Evolutionary conservation across 2,888 invertebrate genomes (phyloP).

Genomic region (Octonoba sinensis): DNA sequence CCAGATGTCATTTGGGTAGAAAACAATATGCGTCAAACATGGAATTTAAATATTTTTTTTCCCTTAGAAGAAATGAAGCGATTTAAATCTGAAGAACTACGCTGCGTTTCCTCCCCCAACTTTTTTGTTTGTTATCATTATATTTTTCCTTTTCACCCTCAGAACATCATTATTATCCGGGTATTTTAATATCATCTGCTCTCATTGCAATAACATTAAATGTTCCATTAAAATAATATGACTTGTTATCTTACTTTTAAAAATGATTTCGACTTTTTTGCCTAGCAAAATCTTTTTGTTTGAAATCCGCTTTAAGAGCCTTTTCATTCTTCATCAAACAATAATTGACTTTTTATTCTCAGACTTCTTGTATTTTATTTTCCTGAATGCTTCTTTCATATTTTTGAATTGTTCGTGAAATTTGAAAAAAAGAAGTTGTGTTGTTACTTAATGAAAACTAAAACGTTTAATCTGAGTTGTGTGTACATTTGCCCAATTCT

Average conservation of each 20-base stretch:
- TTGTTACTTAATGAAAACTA: no score
- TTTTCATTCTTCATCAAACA: no score
- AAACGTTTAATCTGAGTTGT: no score
- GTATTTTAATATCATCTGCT: conserved; percentile 35
- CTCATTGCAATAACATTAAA: conserved; percentile 48
- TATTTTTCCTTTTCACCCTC: conserved; percentile 1
- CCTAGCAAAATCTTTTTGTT: no score
- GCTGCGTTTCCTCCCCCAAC: conserved; percentile 19
- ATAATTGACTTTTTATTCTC: no score
- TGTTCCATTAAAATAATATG: conserved; percentile 57
- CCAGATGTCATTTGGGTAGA: conserved; percentile 60
- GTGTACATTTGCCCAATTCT: no score
- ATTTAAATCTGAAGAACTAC: conserved; percentile 34
- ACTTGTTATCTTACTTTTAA: conserved; percentile 43
- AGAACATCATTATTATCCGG: neutral
- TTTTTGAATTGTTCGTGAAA: no score
- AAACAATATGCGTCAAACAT: conserved; percentile 62
- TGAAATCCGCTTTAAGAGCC: no score
- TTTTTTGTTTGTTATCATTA: conserved; percentile 19
- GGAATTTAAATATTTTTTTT: conserved; percentile 47
- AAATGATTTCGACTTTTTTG: conserved; percentile 10
- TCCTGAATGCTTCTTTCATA: no score
- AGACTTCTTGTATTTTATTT: no score
- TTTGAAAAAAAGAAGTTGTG: no score
- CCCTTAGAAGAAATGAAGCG: conserved; percentile 1